Base-by-base conservation (phyloP, 2,888 invertebrate species). In the Subacronicta megacephala region DNA sequence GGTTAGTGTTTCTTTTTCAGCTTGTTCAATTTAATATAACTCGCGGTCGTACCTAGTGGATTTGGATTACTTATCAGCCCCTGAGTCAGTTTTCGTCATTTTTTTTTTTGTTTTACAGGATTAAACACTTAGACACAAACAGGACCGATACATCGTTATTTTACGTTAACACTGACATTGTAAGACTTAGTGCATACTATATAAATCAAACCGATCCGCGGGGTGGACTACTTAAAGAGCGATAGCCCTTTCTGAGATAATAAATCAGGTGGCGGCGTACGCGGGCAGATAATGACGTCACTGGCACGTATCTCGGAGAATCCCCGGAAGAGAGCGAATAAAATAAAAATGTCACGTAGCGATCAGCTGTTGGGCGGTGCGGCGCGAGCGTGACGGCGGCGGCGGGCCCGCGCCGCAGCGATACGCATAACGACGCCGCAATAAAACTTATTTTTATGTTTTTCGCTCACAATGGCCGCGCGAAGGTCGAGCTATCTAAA, bases 391-490 rank as follows among this genome's bases (percentile, higher is more conserved):
- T 86, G 91, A 87, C 89, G 90, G 85, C 82, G 80, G 79, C 57
- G 65, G 83, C 82, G 80, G 80, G 80, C 81, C 82, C 84, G 84
- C 85, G 83, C 86, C 84, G 81, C 85, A 84, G 84, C 92, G 92
- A 88, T 92, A 92, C 93, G 93, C 93, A 92, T 93, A 93, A 93
- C 93, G 92, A 92, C 91, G 89, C 90, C 92, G 93, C 93, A 93
- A 93, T 93, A 93, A 94, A 94, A 94, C 93, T 93, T 94, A 93
- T 93, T 94, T 94, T 94, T 94, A 94, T 93, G 94, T 93, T 93
- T 93, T 93, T 93, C 93, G 93, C 93, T 93, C 90, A 94, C 94
- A 94, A 94, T 94, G 93, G 92, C 92, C 93, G 93, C 92, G 92
- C 90, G 94, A 94, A 93, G 93, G 94, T 94, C 94, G 94, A 92